Conservation (phyloP, 35 echinoderm and acorn worm genomes). For the Ophioderma brevispina region DNA sequence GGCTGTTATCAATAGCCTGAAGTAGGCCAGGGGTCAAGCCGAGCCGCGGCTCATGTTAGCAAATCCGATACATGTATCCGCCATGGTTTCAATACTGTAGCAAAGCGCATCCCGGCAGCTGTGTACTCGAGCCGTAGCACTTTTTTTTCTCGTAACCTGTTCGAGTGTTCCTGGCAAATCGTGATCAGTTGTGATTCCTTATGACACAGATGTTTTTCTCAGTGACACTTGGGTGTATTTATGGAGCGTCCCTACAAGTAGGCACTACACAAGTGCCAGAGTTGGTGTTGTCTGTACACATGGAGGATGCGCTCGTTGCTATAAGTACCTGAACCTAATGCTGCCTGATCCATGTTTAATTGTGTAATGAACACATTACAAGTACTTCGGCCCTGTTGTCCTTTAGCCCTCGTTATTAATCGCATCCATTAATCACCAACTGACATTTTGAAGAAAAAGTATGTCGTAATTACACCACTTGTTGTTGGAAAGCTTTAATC, state of each 20-base stretch:
- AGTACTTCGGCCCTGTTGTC: not conserved
- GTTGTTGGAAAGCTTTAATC: not conserved
- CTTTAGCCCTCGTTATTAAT: not conserved
- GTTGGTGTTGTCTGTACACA: not conserved
- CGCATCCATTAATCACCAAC: not conserved
- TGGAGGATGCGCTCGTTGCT: not conserved
- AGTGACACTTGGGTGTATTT: not conserved
- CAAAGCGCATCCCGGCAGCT: not conserved
- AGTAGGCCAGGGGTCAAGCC: constrained; percentile 7
- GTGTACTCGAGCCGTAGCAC: not conserved
- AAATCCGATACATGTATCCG: constrained; percentile 2
- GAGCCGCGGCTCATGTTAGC: not conserved
- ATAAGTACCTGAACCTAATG: not conserved
- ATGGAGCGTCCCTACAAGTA: not conserved
- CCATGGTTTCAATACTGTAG: constrained; percentile 1
- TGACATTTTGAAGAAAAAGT: not conserved
- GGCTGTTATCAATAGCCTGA: not conserved
- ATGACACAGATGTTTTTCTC: not conserved
- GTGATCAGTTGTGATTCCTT: constrained; percentile 6
- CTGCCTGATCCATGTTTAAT: not conserved
- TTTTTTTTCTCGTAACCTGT: not conserved
- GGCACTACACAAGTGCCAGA: not conserved
- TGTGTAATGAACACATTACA: constrained; percentile 1
- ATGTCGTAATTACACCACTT: not conserved
- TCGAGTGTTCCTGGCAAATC: not conserved